Percentiles rank a stretch among this genome's conserved stretches.
These are phyloP conservation scores for Drosophila mettleri DNA, from an alignment of 2,888 invertebrate genomes.

Conservation along the genomic window DNA sequence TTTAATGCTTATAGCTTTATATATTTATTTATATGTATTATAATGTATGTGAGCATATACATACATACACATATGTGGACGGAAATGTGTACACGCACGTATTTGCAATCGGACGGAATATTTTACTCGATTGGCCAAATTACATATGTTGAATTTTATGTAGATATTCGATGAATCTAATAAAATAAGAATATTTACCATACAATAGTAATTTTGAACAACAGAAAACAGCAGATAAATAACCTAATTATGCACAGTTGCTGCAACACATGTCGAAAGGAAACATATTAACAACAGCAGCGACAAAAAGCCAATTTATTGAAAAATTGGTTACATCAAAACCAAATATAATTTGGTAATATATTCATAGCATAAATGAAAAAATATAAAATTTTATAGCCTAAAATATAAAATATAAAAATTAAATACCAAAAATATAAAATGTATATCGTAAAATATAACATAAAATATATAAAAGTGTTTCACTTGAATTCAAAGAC, in stretches of 20 bases:
- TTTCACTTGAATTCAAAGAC: conserved; percentile 1
- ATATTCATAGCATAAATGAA: neutral
- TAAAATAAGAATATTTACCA: neutral
- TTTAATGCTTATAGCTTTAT: conserved; percentile 50
- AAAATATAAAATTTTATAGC: no score
- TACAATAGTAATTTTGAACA: neutral
- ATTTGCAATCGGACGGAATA: conserved; percentile 38
- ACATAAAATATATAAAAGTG: no score
- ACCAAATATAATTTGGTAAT: no score
- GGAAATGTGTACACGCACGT: conserved; percentile 59
- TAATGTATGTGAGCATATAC: conserved; percentile 6
- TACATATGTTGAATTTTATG: conserved; percentile 4
- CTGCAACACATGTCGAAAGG: conserved; percentile 8
- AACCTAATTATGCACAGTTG: conserved; percentile 7
- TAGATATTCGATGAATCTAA: neutral
- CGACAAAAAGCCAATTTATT: conserved; percentile 9
- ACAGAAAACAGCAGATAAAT: conserved; percentile 1
- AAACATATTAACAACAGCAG: conserved; percentile 6
- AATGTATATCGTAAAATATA: no score
- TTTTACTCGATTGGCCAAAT: conserved; percentile 42
- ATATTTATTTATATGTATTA: neutral
- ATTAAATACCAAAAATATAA: no score
- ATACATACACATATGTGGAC: conserved; percentile 2
- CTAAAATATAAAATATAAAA: no score
- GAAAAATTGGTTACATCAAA: neutral